Percentiles rank a stretch among this genome's conserved stretches.
Evolutionary conservation across 1,140 invertebrate species (phyloP).

Genomic region (Phymorhynchus buccinoides): DNA sequence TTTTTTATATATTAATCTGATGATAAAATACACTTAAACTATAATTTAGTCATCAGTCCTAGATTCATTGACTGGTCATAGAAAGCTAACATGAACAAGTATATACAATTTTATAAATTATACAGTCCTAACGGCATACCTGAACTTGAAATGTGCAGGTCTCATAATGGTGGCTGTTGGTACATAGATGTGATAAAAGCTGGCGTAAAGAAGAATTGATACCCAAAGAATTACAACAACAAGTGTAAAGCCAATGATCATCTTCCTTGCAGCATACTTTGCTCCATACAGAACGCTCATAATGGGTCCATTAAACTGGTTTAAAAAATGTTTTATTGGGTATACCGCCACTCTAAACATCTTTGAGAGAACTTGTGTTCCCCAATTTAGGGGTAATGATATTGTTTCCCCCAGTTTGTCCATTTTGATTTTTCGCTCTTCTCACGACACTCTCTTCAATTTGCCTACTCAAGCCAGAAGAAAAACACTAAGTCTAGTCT

Average conservation of each 20-base stretch:
- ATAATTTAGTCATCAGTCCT: too few species aligned
- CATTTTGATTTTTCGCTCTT: background rate
- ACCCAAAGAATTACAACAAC: slow-evolving; percentile 84
- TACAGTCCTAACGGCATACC: too few species aligned
- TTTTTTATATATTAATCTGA: too few species aligned
- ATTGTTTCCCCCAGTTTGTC: background rate
- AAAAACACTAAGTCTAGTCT: too few species aligned
- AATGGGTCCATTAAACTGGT: background rate
- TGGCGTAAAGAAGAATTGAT: slow-evolving; percentile 88
- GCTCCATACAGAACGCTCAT: background rate
- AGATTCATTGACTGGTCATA: too few species aligned
- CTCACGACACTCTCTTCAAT: too few species aligned
- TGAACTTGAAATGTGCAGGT: slow-evolving; percentile 88
- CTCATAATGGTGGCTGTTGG: slow-evolving; percentile 85
- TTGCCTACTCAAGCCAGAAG: too few species aligned
- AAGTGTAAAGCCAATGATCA: background rate
- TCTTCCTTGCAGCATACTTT: background rate
- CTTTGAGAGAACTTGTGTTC: background rate
- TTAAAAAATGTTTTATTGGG: background rate
- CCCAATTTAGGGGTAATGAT: background rate
- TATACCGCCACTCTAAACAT: background rate
- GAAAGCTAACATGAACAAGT: too few species aligned
- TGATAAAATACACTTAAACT: too few species aligned
- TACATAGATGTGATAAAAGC: slow-evolving; percentile 92
- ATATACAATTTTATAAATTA: too few species aligned